Percentiles rank a stretch among this genome's conserved stretches.
Evolutionary conservation across 2,797 vertebrate species (phyloP).

Genomic region (Typhlichthys eigenmanni): DNA sequence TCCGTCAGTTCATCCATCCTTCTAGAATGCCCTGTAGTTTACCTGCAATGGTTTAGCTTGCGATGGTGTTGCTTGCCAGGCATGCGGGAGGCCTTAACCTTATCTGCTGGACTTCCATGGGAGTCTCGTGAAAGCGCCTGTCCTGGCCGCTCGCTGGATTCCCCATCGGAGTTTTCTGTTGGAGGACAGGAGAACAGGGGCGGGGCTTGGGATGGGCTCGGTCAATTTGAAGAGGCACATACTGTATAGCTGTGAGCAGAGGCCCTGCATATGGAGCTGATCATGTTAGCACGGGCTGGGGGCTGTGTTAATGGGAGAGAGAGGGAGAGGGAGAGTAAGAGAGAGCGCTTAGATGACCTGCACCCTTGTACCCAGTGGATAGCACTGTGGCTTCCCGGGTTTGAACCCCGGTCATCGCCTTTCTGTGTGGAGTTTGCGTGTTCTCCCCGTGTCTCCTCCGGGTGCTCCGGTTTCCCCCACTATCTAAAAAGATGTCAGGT

Average conservation of each 20-base stretch:
- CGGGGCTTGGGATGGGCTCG: too few relatives aligned
- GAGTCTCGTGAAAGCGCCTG: constrained; percentile 20
- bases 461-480: too few relatives aligned
- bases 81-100: constrained; percentile 16
- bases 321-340: constrained; percentile 69
- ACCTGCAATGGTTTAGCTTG: constrained; percentile 31
- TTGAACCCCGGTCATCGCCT: too few relatives aligned
- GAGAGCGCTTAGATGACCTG: constrained; percentile 38
- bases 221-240: constrained; percentile 53
- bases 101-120: constrained; percentile 55
- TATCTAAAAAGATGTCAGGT: too few relatives aligned
- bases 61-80: constrained; percentile 36
- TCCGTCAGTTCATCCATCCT: constrained; percentile 18
- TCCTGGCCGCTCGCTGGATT: constrained; percentile 56
- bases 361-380: background rate
- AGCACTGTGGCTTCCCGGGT: too few relatives aligned
- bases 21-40: too few relatives aligned
- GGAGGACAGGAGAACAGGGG: too few relatives aligned
- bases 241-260: constrained; percentile 22
- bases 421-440: too few relatives aligned
- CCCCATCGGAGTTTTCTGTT: constrained; percentile 1
- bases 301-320: constrained; percentile 68
- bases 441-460: too few relatives aligned
- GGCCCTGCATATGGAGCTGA: constrained; percentile 71
- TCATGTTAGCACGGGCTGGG: constrained; percentile 54